A percentile compares a stretch with the other conserved stretches of the same genome.
phyloP scores from a whole-genome alignment of 37 sponge, comb jelly and placozoan genomes.

The Theonella swinhoei region DNA sequence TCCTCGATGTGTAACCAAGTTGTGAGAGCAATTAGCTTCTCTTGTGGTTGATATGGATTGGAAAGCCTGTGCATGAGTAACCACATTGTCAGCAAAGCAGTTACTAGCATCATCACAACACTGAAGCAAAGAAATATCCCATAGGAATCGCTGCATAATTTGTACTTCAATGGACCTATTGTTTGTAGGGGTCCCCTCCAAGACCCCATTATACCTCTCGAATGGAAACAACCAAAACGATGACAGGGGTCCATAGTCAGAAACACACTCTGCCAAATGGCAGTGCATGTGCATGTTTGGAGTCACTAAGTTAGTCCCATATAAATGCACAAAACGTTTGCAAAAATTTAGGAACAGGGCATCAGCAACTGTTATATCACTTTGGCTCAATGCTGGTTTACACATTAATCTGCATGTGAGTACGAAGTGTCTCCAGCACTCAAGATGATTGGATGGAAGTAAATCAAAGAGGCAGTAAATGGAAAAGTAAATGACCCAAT shows the following conservation, averaged over 20 bases:
- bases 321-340: background rate
- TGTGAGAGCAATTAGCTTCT: too few species aligned
- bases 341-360: slow-evolving; percentile 30
- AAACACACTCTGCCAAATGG: slow-evolving; percentile 32
- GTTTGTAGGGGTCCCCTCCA: too few species aligned
- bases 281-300: slow-evolving; percentile 62
- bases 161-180: too few species aligned
- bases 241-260: slow-evolving; percentile 35
- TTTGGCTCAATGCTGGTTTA: background rate
- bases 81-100: too few species aligned
- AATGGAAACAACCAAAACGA: background rate
- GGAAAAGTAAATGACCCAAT: slow-evolving; percentile 4
- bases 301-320: slow-evolving; percentile 20
- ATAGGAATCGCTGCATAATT: background rate
- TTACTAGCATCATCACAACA: too few species aligned
- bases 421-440: slow-evolving; percentile 47
- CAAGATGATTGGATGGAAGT: too few species aligned
- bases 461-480: background rate
- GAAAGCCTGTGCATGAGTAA: too few species aligned
- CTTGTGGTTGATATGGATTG: too few species aligned
- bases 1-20: too few species aligned
- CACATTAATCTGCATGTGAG: slow-evolving; percentile 6
- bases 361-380: slow-evolving; percentile 34
- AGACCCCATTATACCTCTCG: background rate
- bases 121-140: background rate